phyloP scores from a whole-genome alignment of 2,797 vertebrate genomes.

The Aulostomus chinensis region DNA sequence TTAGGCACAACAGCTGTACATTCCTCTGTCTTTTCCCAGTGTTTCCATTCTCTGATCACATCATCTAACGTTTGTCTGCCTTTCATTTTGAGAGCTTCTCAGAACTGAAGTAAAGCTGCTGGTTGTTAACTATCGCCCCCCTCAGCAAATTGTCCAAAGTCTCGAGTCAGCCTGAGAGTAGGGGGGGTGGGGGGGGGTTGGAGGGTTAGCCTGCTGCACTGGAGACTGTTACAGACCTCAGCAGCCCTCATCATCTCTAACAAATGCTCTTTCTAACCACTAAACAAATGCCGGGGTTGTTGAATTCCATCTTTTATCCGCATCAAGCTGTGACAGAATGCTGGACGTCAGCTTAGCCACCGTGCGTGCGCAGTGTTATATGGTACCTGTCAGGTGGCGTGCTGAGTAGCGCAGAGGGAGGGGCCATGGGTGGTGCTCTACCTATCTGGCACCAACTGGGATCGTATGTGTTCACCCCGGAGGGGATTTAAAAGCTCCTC shows the following conservation, averaged over 20 bases:
- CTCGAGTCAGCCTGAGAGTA: slow-evolving; percentile 28
- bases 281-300: slow-evolving; percentile 62
- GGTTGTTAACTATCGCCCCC: slow-evolving; percentile 1
- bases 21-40: slow-evolving; percentile 5
- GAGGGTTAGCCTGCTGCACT: slow-evolving; percentile 13
- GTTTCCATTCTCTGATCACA: slow-evolving; percentile 11
- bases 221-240: slow-evolving; percentile 60
- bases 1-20: neutral
- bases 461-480: slow-evolving; percentile 18
- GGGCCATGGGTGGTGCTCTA: slow-evolving; percentile 17
- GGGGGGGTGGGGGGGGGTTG: no score
- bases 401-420: slow-evolving; percentile 29
- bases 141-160: slow-evolving; percentile 34
- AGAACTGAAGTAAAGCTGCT: slow-evolving; percentile 28
- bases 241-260: slow-evolving; percentile 39
- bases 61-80: neutral
- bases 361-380: slow-evolving; percentile 55
- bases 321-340: slow-evolving; percentile 62
- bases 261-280: slow-evolving; percentile 52
- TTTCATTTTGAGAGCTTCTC: slow-evolving; percentile 9
- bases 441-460: slow-evolving; percentile 19
- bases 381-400: slow-evolving; percentile 48
- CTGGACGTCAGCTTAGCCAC: slow-evolving; percentile 44
- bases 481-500: slow-evolving; percentile 5
- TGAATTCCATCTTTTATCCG: slow-evolving; percentile 68